Percentiles rank a stretch among this genome's conserved stretches.
These are phyloP conservation scores for Leptonema lineaticorne DNA, from an alignment of 1,140 invertebrate genomes.

Conservation along the genomic window DNA sequence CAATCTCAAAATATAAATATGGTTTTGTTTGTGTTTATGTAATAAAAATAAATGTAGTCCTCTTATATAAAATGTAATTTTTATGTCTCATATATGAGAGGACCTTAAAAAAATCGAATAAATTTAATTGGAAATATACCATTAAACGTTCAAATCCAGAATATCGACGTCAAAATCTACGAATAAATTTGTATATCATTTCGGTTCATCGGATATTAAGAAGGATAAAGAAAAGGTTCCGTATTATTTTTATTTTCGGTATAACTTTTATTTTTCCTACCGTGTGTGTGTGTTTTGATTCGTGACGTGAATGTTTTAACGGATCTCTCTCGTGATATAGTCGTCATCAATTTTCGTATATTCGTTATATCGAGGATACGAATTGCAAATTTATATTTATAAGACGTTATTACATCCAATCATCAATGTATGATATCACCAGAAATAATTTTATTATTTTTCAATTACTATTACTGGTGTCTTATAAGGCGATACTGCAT, in stretches of 20 bases:
- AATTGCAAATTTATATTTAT: neutral
- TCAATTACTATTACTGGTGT: neutral
- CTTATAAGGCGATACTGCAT: slow-evolving; percentile 15
- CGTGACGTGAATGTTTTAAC: neutral
- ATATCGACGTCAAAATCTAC: neutral
- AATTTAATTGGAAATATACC: too few species aligned
- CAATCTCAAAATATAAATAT: too few species aligned
- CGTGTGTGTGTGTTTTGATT: too few species aligned
- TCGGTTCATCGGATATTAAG: neutral
- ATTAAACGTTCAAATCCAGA: neutral
- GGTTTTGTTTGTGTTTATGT: too few species aligned
- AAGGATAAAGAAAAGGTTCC: too few species aligned
- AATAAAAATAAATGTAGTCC: too few species aligned
- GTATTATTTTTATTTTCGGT: too few species aligned
- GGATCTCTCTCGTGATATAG: neutral
- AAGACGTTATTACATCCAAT: neutral
- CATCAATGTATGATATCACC: neutral
- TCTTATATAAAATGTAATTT: too few species aligned
- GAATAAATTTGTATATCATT: neutral
- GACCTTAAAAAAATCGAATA: too few species aligned
- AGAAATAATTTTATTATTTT: neutral
- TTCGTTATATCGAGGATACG: neutral
- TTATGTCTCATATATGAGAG: too few species aligned
- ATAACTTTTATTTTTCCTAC: too few species aligned
- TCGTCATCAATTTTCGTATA: neutral